phyloP scores from a whole-genome alignment of 2,797 vertebrate species.

The Cryptoprocta ferox region DNA sequence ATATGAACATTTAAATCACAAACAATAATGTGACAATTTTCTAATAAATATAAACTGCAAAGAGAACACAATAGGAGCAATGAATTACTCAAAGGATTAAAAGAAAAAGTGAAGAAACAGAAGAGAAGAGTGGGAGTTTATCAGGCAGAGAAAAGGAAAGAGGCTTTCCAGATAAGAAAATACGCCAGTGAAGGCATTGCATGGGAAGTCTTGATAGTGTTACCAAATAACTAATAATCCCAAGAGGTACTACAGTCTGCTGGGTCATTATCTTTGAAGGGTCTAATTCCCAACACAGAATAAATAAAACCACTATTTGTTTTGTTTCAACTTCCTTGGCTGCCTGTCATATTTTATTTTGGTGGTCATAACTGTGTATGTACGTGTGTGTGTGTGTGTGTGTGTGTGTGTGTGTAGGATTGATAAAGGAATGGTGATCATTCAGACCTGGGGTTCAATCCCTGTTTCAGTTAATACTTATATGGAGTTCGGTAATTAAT shows the following conservation, averaged over 20 bases:
- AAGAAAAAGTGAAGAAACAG: conserved; percentile 14
- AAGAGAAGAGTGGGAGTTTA: not conserved
- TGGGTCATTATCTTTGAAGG: not conserved
- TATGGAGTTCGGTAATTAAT: not conserved
- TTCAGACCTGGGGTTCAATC: not conserved
- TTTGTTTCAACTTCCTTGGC: not conserved
- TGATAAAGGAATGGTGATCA: not conserved
- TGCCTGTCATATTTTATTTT: not conserved
- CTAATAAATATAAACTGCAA: not conserved
- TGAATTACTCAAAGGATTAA: conserved; percentile 49
- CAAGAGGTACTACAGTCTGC: not conserved
- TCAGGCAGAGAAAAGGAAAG: not conserved
- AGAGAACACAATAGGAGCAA: conserved; percentile 1
- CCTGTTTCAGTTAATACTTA: not conserved
- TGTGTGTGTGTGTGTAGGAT: not conserved
- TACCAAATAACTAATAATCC: not conserved
- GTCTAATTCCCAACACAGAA: not conserved
- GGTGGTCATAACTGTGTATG: not conserved
- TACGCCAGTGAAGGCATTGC: not conserved
- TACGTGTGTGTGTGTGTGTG: not conserved
- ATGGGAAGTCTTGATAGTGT: not conserved
- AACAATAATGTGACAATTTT: conserved; percentile 6
- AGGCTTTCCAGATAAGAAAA: not conserved
- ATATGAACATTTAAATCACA: conserved; percentile 20
- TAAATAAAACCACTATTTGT: not conserved